Evolutionary conservation across 2,797 vertebrate species (phyloP), one percentile per base, ranked within the genome.

Genomic region (Ceryle rudis): DNA sequence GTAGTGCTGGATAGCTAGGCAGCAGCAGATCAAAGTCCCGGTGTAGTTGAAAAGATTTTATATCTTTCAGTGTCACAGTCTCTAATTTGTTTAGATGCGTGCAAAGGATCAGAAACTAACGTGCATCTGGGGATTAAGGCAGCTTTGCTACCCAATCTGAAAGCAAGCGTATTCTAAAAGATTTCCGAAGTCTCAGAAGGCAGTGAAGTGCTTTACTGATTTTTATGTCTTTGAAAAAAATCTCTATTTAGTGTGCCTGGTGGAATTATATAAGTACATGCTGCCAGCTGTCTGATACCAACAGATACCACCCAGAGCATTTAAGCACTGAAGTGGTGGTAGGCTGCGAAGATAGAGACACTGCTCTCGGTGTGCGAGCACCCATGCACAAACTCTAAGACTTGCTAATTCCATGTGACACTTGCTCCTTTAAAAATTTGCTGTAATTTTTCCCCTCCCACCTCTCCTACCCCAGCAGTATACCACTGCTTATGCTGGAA

Each of bases 171-270:
- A 89, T 92, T 93, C 86, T 28, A 9, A 89, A 84, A 95, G 57
- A 85, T 78, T 93, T 94, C 95, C 78, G 29, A 89, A 95, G 88
- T 93, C 91, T 97, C 69, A 0, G 71, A 82, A 95, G 88, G 86
- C 84, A 91, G 49, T 58, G 83, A 77, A 95, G 73, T 95, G 89
- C 74, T 92, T 93, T 96, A 83, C 60, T 93, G 89, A 78, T 92
- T 96, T 97, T 94, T 94, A 94, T 93, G 86, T 89, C 69, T 93
- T 89, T 95, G 88, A 90, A 94, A 96, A 90, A 94, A 96, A 90
- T 80, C 28, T 84, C 80, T 41, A 3, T 95, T 93, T 95, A 93
- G 92, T 72, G 65, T 58, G 57, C 92, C 83, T 89, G 54, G 49
- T 92, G 81, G 93, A 95, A 87, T 92, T 81, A 41, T 10, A 62